phyloP scores from a whole-genome alignment of 2,888 invertebrate species.

The Hypena proboscidalis region DNA sequence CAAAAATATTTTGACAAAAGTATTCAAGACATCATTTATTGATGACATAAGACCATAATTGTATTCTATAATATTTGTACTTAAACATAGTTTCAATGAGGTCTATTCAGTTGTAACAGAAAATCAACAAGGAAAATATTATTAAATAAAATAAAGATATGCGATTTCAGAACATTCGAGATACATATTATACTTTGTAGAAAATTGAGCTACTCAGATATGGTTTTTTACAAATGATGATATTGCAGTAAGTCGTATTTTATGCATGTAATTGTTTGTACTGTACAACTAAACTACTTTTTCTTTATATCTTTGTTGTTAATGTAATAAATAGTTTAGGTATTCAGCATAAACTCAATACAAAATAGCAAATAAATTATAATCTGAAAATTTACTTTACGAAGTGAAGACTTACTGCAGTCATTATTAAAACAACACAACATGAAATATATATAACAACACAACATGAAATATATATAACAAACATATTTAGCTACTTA shows the following conservation, averaged over 20 bases:
- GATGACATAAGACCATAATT: too few relatives aligned
- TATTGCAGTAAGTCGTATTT: neutral
- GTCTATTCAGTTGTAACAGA: neutral
- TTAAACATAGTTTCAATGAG: too few relatives aligned
- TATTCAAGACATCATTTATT: too few relatives aligned
- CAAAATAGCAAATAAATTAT: too few relatives aligned
- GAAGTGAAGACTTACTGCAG: slow-evolving; percentile 1
- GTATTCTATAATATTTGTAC: too few relatives aligned
- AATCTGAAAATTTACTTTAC: too few relatives aligned
- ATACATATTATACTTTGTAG: slow-evolving; percentile 48
- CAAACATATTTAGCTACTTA: slow-evolving; percentile 16
- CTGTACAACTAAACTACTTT: too few relatives aligned
- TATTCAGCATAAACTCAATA: too few relatives aligned
- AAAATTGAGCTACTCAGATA: slow-evolving; percentile 33
- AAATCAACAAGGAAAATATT: neutral
- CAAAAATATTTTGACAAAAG: too few relatives aligned
- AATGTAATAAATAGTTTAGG: too few relatives aligned
- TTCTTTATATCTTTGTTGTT: too few relatives aligned
- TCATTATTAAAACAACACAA: neutral
- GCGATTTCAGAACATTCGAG: slow-evolving; percentile 51
- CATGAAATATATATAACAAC: neutral
- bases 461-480: neutral
- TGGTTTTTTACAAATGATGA: slow-evolving; percentile 7
- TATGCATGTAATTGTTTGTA: too few relatives aligned
- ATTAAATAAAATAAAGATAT: slow-evolving; percentile 32